phyloP scores from a whole-genome alignment of 2,113 vertebrate genomes.

The Rhizomys pruinosus region DNA sequence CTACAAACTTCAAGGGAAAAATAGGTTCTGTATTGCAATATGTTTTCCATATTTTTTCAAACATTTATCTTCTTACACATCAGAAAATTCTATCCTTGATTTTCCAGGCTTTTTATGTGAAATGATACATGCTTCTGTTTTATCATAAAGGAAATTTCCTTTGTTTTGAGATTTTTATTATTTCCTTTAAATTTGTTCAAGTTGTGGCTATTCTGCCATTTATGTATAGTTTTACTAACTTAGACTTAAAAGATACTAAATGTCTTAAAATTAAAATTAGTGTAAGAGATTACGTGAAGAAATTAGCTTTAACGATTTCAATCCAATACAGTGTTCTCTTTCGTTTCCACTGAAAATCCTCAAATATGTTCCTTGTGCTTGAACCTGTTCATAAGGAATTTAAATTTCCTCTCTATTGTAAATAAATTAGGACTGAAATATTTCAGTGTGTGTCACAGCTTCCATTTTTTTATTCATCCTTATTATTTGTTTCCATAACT shows the following conservation, averaged over 20 bases:
- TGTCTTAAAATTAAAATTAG: neutral
- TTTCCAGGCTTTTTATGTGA: neutral
- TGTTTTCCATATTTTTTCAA: neutral
- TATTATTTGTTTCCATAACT: neutral
- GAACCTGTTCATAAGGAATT: neutral
- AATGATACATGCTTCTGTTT: neutral
- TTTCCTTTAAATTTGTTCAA: neutral
- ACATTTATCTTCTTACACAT: neutral
- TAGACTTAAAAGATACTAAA: neutral
- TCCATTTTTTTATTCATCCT: neutral
- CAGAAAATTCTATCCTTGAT: neutral
- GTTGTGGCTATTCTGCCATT: neutral
- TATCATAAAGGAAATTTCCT: neutral
- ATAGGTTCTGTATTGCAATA: conserved; percentile 3
- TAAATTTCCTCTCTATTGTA: neutral
- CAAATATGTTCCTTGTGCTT: neutral
- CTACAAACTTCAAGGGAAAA: conserved; percentile 34
- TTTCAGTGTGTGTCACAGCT: neutral
- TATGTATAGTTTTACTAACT: neutral
- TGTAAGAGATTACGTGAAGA: neutral
- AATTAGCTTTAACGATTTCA: neutral
- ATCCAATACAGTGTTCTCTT: neutral
- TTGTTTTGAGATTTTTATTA: neutral
- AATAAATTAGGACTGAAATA: neutral
- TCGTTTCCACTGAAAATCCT: neutral